Evolutionary conservation across 2,797 vertebrate genomes (phyloP), one percentile per base, ranked within the genome.

Genomic region (Pangasius krempfi): DNA sequence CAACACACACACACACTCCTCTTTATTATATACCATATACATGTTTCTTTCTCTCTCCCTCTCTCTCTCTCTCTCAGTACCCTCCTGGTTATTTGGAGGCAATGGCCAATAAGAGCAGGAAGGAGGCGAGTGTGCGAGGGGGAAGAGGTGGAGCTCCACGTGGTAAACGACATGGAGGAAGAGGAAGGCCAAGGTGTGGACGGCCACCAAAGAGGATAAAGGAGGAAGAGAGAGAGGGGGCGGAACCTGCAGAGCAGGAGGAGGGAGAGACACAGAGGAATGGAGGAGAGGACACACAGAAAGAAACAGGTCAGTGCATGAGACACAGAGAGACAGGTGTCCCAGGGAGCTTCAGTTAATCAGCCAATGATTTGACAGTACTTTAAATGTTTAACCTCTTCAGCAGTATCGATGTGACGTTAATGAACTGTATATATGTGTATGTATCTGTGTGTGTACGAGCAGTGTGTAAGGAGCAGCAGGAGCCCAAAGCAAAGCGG

Each of bases 21-120:
- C 27, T 84, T 66, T 30, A 66, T 50, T 84, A 18, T 50, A 66
- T 47, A 83, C 16, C 25, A 44, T 76, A n/a, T 50, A 50, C 27
- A 58, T 60, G 5, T 54, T 12, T 22, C 9, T n/a, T 9, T 58
- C 7, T 73, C 25, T 84, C 7, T 72, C 13, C 72, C 37, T 87
- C 30, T 86, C 1, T 83, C 2, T 40, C 16, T 73, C 81, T 81
- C n/a, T 58, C 2, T 68, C 94, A 99, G 98, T 99, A 99, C 93
- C 99, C 99, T 78, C 98, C 98, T 89, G 99, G 98, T 91, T 99
- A 99, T 95, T 93, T 97, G 93, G 96, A 97, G 72, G 98, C 97
- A 30, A 99, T 99, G 97, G 98, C 98, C 66, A 99, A 98, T 94
- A 99, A 99, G 92, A 97, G 97, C 84, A 98, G 97, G 93, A 97